Percentiles rank a stretch among this genome's conserved stretches.
Conservation (phyloP, 2,888 invertebrate species). For the Philereme transversata region DNA sequence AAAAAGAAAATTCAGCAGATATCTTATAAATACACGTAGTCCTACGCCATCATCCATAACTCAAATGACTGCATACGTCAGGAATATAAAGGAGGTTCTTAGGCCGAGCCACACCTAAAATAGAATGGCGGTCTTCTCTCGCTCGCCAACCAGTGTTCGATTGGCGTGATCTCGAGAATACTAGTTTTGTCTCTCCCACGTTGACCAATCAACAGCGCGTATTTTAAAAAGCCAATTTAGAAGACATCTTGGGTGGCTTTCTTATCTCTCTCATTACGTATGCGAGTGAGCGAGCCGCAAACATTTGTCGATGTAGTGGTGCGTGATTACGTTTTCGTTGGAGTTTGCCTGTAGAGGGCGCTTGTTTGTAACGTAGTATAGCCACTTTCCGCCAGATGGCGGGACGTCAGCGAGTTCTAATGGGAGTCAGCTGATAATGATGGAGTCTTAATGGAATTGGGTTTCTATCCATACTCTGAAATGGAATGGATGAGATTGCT, state of each 20-base stretch:
- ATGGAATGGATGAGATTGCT: conserved; percentile 31
- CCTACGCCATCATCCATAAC: conserved; percentile 76
- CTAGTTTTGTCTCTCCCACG: conserved; percentile 57
- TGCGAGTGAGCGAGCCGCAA: conserved; percentile 59
- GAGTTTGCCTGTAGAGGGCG: conserved; percentile 63
- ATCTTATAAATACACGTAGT: conserved; percentile 72
- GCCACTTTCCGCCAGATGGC: conserved; percentile 59
- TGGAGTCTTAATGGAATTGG: conserved; percentile 48
- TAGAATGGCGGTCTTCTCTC: conserved; percentile 73
- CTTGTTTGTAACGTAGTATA: conserved; percentile 54
- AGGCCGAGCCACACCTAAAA: conserved; percentile 72
- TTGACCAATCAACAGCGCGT: conserved; percentile 72
- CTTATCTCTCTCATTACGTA: conserved; percentile 63
- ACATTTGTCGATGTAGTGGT: conserved; percentile 58
- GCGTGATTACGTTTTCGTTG: conserved; percentile 41
- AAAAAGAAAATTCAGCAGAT: conserved; percentile 65
- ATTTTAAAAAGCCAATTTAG: conserved; percentile 67
- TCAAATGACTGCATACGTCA: conserved; percentile 80
- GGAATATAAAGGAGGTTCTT: conserved; percentile 81
- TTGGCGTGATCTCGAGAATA: conserved; percentile 68
- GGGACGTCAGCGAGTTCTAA: conserved; percentile 32
- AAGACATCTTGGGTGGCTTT: conserved; percentile 62
- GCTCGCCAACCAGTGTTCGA: conserved; percentile 56
- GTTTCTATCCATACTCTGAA: conserved; percentile 36
- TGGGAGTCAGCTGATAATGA: conserved; percentile 56